Percentiles rank a stretch among this genome's conserved stretches.
Conservation (phyloP, 92 coral and sea anemone species). For the Phymanthus crucifer region DNA sequence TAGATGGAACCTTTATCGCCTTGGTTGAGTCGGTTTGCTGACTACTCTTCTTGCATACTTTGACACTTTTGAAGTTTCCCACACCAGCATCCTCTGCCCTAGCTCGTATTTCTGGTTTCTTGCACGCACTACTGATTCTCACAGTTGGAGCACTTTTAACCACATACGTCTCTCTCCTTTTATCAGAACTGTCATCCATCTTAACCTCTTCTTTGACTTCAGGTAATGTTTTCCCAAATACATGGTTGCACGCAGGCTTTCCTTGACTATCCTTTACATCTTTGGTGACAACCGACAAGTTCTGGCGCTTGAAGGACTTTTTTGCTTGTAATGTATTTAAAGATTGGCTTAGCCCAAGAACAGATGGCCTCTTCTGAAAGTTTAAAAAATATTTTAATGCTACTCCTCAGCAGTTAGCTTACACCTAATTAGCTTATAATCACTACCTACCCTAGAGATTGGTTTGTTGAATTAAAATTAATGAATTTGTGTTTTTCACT, state of each 20-base stretch:
- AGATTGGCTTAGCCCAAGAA: slow-evolving; percentile 30
- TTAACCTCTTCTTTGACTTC: slow-evolving; percentile 13
- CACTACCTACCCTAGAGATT: too few species aligned
- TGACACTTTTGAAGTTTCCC: not conserved
- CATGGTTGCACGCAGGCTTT: not conserved
- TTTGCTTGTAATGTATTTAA: slow-evolving; percentile 4
- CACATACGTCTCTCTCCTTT: slow-evolving; percentile 58
- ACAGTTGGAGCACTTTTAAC: slow-evolving; percentile 8
- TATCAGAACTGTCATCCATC: slow-evolving; percentile 28
- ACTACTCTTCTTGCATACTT: not conserved
- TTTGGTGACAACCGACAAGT: slow-evolving; percentile 30
- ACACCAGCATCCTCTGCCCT: not conserved
- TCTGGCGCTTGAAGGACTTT: slow-evolving; percentile 16
- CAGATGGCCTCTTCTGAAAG: slow-evolving; percentile 31
- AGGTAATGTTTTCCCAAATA: slow-evolving; percentile 24
- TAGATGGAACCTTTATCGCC: not conserved
- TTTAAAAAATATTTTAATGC: not conserved
- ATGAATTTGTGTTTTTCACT: too few species aligned
- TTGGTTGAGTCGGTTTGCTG: not conserved
- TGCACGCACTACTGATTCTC: not conserved
- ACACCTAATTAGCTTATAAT: too few species aligned
- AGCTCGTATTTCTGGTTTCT: not conserved
- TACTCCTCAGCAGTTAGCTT: not conserved
- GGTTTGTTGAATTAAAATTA: too few species aligned
- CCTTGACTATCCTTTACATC: slow-evolving; percentile 5